Base-by-base conservation (phyloP, 2,888 invertebrate genomes). In the Trichacis sp. region DNA sequence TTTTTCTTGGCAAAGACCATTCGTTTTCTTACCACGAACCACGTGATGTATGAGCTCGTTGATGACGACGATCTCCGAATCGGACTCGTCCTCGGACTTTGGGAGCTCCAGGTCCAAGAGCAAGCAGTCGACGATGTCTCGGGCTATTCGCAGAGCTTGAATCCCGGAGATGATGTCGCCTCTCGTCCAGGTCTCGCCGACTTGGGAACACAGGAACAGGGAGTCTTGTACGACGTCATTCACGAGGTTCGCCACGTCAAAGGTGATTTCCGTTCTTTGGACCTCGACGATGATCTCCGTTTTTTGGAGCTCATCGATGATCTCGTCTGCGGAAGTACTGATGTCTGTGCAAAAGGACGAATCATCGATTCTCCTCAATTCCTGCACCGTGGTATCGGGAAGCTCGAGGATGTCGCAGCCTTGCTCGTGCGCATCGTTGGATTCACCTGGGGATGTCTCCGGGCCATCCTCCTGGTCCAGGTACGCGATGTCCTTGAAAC, bases 11-110 rank as follows among this genome's bases (percentile, higher is more conserved):
- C 66, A 54, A 15, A 61, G 24, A 3, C 11, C 18, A 9, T 8
- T 42, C 2, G 15, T 15, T 19, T 30, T 61, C 20, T 64, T 20
- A 15, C 73, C 70, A 56, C 74, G 73, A 18, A 78, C 56, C 20
- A 80, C 58, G 24, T 81, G 80, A 60, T 83, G 78, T 30, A 83
- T 73, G 1, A 82, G 51, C 63, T 82, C 83, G 4, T 70, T 62
- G 8, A 83, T 64, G 1, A 82, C 72, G 1, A 74, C 51, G 8
- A 75, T 12, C 8, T 70, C 60, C 14, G 60, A 57, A n/a, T 29
- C 58, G 4, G 24, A 49, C 18, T 38, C 40, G 0, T 60, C 52
- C 48, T 50, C 15, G 14, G 20, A 11, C 29, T 47, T 43, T 1
- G 12, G 68, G 64, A 15, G n/a, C n/a, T n/a, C n/a, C n/a, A 71